phyloP scores from a whole-genome alignment of 1,140 invertebrate genomes.

The Palaemon carinicauda region DNA sequence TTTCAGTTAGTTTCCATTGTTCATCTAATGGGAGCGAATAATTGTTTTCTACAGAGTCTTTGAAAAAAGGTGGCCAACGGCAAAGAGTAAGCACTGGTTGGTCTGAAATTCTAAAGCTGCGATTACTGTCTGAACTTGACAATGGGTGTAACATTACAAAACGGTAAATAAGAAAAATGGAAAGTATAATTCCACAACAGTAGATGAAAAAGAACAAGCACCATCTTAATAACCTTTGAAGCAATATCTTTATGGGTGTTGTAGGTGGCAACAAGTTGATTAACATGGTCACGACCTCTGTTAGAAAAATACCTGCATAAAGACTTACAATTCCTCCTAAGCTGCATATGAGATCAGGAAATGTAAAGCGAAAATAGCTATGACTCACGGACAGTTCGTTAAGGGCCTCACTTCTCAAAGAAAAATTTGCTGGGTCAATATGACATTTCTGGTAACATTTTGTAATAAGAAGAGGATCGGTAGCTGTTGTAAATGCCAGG shows the following conservation, averaged over 20 bases:
- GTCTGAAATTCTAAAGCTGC: not conserved
- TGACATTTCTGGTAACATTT: not conserved
- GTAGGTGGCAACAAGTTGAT: not conserved
- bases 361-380: constrained; percentile 13
- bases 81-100: constrained; percentile 18
- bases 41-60: not conserved
- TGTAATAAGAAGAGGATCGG: not conserved
- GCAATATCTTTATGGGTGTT: not conserved
- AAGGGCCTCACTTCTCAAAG: not conserved
- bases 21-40: not conserved
- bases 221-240: not conserved
- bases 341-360: constrained; percentile 20
- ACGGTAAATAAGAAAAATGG: constrained; percentile 4
- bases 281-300: not conserved
- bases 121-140: not conserved
- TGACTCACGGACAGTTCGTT: constrained; percentile 18
- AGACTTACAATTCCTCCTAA: constrained; percentile 23
- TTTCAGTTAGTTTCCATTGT: not conserved
- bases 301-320: constrained; percentile 24
- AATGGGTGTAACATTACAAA: constrained; percentile 25
- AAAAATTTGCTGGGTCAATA: too few species aligned
- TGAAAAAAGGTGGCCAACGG: constrained; percentile 17
- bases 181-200: constrained; percentile 7
- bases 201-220: not conserved
- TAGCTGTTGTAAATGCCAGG: constrained; percentile 6